Evolutionary conservation across 2,113 vertebrate genomes (phyloP).

Genomic region (Sterrhoptilus dennistouni): DNA sequence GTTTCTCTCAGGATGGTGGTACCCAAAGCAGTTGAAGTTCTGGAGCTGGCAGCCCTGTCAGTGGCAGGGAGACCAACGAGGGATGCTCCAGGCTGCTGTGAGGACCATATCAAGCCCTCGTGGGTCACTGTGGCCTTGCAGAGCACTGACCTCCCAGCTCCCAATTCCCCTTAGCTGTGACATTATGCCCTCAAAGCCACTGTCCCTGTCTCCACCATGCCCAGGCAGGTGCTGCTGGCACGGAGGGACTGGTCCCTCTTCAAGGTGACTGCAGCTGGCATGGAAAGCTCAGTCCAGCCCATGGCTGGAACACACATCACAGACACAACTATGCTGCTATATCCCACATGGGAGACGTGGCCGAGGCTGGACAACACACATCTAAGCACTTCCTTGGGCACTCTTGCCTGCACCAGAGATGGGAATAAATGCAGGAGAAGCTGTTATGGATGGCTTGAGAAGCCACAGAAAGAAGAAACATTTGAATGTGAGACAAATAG

Average conservation of each 20-base stretch:
- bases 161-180: neutral
- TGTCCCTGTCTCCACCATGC: accelerated
- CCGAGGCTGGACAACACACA: too few species aligned
- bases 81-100: neutral
- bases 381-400: neutral
- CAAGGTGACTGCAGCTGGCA: accelerated
- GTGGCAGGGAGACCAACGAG: neutral
- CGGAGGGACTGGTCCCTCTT: accelerated
- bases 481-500: neutral
- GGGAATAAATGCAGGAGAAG: neutral
- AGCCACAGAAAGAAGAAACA: neutral
- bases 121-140: neutral
- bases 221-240: neutral
- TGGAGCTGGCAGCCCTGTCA: neutral
- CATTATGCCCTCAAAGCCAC: neutral
- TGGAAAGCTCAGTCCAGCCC: neutral
- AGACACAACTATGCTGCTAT: accelerated
- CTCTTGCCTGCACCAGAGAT: accelerated
- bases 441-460: neutral
- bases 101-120: accelerated
- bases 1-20: neutral
- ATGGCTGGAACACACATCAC: accelerated
- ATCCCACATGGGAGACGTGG: accelerated
- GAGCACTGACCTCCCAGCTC: neutral
- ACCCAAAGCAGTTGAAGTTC: neutral